Conservation (phyloP, 2,888 invertebrate genomes). For the Chrysina gloriosa region DNA sequence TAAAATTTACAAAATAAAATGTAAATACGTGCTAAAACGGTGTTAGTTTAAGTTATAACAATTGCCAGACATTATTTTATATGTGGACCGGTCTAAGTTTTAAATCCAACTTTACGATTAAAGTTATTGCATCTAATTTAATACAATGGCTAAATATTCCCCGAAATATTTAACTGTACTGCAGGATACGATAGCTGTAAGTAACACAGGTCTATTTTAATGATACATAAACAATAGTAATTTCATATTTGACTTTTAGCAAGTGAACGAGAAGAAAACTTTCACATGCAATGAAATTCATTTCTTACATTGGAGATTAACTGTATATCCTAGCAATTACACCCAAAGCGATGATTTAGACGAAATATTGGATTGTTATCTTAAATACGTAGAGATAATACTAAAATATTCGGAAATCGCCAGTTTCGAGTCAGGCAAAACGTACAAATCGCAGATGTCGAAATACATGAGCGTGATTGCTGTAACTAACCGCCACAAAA, state of each 20-base stretch:
- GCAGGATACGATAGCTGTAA: conserved; percentile 2
- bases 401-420: conserved; percentile 17
- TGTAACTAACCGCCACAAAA: not conserved
- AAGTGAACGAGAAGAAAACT: not conserved
- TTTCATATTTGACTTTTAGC: not conserved
- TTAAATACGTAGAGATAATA: conserved; percentile 23
- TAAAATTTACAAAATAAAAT: too few species aligned
- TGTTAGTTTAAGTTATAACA: not conserved
- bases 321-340: not conserved
- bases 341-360: conserved; percentile 3
- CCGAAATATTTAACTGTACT: not conserved
- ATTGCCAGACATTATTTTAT: too few species aligned
- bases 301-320: conserved; percentile 15
- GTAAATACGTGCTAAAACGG: not conserved
- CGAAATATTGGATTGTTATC: conserved; percentile 25
- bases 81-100: too few species aligned
- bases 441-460: conserved; percentile 10
- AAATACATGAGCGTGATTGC: conserved; percentile 14
- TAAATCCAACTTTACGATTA: too few species aligned
- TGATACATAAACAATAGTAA: not conserved
- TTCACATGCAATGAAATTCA: not conserved
- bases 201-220: not conserved
- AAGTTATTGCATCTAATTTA: not conserved
- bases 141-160: not conserved
- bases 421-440: not conserved